Evolutionary conservation across 2,888 invertebrate species (phyloP), one percentile per base, ranked within the genome.

Genomic region (Lepeophtheirus nordmannii): DNA sequence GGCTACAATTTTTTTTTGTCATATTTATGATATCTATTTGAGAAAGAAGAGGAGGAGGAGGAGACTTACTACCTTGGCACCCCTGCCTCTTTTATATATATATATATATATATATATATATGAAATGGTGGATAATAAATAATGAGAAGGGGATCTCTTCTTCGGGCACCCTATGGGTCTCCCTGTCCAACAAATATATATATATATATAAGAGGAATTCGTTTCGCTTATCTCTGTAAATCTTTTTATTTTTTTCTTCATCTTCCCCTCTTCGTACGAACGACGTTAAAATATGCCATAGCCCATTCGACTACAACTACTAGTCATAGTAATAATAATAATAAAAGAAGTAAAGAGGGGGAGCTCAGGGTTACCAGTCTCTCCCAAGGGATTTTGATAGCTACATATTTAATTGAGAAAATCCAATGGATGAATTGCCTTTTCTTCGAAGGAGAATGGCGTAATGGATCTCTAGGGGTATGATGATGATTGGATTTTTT

Each of bases 231-330:
- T 46, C 53, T 46, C 14, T 17, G 3, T 46, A 46, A 46, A 46
- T 46, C 53, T 46, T 46, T 46, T 46, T 46, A n/a, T 46, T 46
- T 46, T 46, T 46, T 14, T 8, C 8, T 46, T n/a, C n/a, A n/a
- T n/a, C n/a, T n/a, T n/a, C n/a, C n/a, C 17, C 8, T 17, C 14
- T 5, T 46, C 53, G 14, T 46, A 30, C 30, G 30, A 30, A 7
- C 30, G 53, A 46, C 53, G 53, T 46, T 46, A 46, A 46, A 46
- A 46, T 46, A 46, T 46, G 53, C 53, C 30, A 30, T 30, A n/a
- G n/a, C n/a, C n/a, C n/a, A n/a, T n/a, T n/a, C n/a, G n/a, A n/a
- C n/a, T n/a, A n/a, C n/a, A n/a, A n/a, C n/a, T n/a, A n/a, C n/a
- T n/a, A n/a, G n/a, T n/a, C 14, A 41, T 41, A 41, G 41, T 41